Conservation (phyloP, 2,888 invertebrate species). For the Seira sanloemensis region DNA sequence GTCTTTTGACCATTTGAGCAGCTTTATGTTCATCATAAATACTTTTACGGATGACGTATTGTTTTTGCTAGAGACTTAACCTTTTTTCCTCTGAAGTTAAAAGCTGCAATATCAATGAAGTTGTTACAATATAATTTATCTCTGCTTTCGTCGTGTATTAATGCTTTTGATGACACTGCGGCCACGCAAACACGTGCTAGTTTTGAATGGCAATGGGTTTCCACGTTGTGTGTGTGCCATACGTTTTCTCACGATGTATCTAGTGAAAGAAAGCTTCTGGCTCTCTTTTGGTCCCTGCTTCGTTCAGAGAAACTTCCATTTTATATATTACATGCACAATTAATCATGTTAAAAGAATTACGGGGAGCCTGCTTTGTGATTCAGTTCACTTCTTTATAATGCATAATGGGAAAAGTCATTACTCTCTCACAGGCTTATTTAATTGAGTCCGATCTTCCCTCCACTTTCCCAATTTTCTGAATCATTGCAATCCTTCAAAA, state of each 20-base stretch:
- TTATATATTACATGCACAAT: conserved; percentile 51
- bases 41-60: conserved; percentile 53
- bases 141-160: not conserved
- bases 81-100: conserved; percentile 1
- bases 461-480: no score
- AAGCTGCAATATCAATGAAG: conserved; percentile 5
- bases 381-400: no score
- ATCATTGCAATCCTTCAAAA: conserved; percentile 20
- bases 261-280: conserved; percentile 21
- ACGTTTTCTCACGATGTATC: conserved; percentile 9
- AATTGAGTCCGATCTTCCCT: no score
- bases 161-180: conserved; percentile 35
- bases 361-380: not conserved
- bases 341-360: conserved; percentile 57
- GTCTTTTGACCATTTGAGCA: conserved; percentile 22
- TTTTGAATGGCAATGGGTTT: conserved; percentile 15
- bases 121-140: conserved; percentile 1
- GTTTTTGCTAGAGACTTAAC: conserved; percentile 35
- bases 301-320: not conserved
- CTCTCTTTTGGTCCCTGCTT: not conserved
- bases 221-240: no score
- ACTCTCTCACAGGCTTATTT: no score
- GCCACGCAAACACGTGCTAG: conserved; percentile 37
- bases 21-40: conserved; percentile 25
- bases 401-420: no score